Percentiles rank a stretch among this genome's conserved stretches.
Evolutionary conservation across 1,140 invertebrate species (phyloP).

Genomic region (Aphis gossypii): DNA sequence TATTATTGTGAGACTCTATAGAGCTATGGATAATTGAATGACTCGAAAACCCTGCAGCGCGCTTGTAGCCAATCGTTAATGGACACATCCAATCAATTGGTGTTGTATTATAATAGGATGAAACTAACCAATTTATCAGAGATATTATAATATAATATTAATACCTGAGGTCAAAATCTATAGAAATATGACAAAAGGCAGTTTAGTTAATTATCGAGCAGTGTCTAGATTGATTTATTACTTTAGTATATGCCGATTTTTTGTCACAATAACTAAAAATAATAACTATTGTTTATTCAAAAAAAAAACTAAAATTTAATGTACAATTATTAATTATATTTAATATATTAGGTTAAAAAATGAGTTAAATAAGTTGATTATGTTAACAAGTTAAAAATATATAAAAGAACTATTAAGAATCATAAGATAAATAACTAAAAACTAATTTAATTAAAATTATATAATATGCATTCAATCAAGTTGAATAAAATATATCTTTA

Average conservation of each 20-base stretch:
- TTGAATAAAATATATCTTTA: not conserved
- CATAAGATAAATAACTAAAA: not conserved
- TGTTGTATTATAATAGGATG: not conserved
- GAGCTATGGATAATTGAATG: not conserved
- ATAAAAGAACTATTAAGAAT: not conserved
- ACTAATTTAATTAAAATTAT: not conserved
- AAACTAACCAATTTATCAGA: not conserved
- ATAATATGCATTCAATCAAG: not conserved
- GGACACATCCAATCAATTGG: not conserved
- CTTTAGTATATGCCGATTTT: not conserved
- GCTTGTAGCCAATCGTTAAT: not conserved
- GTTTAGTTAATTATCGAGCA: not conserved
- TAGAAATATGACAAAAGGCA: not conserved
- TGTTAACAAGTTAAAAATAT: not conserved
- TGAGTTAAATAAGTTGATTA: not conserved
- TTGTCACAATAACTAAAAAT: not conserved
- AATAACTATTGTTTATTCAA: not conserved
- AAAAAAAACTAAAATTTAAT: too few relatives aligned
- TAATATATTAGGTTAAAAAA: not conserved
- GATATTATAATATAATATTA: not conserved
- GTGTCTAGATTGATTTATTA: not conserved
- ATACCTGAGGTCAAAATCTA: not conserved
- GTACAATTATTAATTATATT: not conserved
- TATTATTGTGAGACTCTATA: not conserved
- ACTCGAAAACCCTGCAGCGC: not conserved